A percentile compares a stretch with the other conserved stretches of the same genome.
phyloP scores from a whole-genome alignment of 2,797 vertebrate genomes.

The Danio tinwini region DNA sequence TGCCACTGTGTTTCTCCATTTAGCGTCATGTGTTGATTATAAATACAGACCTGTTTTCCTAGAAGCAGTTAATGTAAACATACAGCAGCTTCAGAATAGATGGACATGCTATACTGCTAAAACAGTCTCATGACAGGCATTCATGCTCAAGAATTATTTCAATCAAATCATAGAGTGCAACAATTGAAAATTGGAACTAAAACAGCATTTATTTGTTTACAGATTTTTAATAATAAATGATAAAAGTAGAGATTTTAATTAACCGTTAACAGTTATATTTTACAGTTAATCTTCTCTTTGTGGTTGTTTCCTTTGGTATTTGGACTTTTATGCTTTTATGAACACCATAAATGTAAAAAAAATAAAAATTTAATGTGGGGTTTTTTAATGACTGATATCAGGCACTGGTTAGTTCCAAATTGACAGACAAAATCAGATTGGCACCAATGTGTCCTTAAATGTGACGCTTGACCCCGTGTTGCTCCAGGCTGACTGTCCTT shows the following conservation, averaged over 20 bases:
- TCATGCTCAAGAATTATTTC: background rate
- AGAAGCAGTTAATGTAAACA: conserved; percentile 14
- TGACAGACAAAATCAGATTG: background rate
- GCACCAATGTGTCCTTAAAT: background rate
- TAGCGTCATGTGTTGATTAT: background rate
- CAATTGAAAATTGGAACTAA: too few species aligned
- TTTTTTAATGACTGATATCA: background rate
- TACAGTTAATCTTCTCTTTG: too few species aligned
- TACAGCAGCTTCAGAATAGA: background rate
- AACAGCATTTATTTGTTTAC: too few species aligned
- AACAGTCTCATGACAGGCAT: background rate
- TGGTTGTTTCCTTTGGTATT: too few species aligned
- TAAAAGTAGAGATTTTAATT: too few species aligned
- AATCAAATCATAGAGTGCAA: background rate
- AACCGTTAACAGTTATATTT: too few species aligned
- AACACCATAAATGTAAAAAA: too few species aligned
- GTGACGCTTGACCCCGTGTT: background rate
- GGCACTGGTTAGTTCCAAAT: background rate
- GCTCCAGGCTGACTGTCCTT: conserved; percentile 18
- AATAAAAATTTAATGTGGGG: background rate
- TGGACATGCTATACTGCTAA: background rate
- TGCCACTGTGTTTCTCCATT: background rate
- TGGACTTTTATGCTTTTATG: too few species aligned
- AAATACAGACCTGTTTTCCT: background rate
- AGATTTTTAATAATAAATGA: too few species aligned